Evolutionary conservation across 2,113 vertebrate genomes (phyloP).

Genomic region (Cyphotilapia sp.): DNA sequence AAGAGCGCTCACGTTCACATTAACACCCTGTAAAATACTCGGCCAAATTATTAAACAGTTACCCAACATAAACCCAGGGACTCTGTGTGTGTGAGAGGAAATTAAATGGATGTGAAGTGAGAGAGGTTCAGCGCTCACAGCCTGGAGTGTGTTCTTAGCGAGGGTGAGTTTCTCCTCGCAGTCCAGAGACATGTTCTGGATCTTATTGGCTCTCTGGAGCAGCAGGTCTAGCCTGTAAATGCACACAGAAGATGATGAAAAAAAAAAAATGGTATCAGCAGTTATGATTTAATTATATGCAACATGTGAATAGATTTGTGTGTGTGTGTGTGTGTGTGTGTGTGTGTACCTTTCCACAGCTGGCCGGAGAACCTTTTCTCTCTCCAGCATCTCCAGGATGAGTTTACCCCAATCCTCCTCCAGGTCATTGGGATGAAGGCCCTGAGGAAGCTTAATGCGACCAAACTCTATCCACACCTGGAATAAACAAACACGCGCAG

Average conservation of each 20-base stretch:
- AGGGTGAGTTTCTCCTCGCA: constrained; percentile 97
- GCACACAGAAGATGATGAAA: neutral
- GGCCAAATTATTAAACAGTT: neutral
- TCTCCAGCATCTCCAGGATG: constrained; percentile 96
- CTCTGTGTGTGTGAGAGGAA: neutral
- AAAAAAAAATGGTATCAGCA: neutral
- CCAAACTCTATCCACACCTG: constrained; percentile 98
- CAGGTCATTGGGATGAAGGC: constrained; percentile 91
- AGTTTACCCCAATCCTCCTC: constrained; percentile 98
- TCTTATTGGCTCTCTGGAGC: constrained; percentile 93
- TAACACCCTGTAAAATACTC: neutral
- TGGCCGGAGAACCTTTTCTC: constrained; percentile 89
- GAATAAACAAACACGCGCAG: neutral
- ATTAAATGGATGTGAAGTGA: neutral
- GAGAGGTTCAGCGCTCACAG: constrained; percentile 74
- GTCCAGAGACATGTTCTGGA: constrained; percentile 93
- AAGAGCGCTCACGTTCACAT: neutral
- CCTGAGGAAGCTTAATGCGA: constrained; percentile 89
- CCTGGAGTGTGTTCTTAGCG: constrained; percentile 92
- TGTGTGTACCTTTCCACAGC: constrained; percentile 85
- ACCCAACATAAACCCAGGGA: neutral
- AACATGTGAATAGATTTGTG: neutral
- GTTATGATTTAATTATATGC: neutral
- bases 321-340: neutral
- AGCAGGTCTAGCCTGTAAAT: constrained; percentile 83